Evolutionary conservation across 2,113 vertebrate species (phyloP), one percentile per base, ranked within the genome.

Genomic region (Ardeotis arabs): DNA sequence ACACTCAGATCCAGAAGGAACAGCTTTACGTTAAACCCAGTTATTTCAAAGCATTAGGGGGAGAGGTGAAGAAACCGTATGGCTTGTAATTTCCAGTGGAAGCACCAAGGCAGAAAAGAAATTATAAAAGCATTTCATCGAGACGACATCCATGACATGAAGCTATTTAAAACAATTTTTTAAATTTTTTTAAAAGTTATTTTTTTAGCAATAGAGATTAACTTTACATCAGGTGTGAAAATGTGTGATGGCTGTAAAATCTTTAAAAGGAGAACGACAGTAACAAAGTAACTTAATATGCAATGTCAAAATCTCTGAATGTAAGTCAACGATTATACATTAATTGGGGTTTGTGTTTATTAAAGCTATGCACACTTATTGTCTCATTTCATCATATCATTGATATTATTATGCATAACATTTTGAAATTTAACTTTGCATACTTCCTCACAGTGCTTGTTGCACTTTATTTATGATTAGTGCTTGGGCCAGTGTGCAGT

Each of bases 161-260:
- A 98, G 97, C 94, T 97, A 97, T 97, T 98, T 98, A 95, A 97
- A 97, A 98, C 92, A 98, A 98, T 97, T 35, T 35, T 35, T 35
- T 35, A 97, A 96, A 97, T 44, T 44, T 44, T 44, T 44, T 44
- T 6, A 15, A 44, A 44, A 44, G 41, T 97, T 97, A 97, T 97
- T 98, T 97, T 97, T 97, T 98, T 98, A 98, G 87, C 91, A 93
- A 83, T 82, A 94, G 91, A 96, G 96, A 96, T 97, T 91, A 97
- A 98, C 92, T 91, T 96, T 95, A 94, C 86, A 97, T 95, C 66
- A 96, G 94, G 96, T 95, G 89, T 94, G 74, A 97, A 97, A 97
- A 96, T 96, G 67, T 85, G 23, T 47, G 79, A 87, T 94, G 89
- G 91, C 79, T 97, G 86, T 97, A 93, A 97, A 98, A 97, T 94